Base-by-base conservation (phyloP, 2,113 vertebrate genomes). In the Vidua chalybeata region DNA sequence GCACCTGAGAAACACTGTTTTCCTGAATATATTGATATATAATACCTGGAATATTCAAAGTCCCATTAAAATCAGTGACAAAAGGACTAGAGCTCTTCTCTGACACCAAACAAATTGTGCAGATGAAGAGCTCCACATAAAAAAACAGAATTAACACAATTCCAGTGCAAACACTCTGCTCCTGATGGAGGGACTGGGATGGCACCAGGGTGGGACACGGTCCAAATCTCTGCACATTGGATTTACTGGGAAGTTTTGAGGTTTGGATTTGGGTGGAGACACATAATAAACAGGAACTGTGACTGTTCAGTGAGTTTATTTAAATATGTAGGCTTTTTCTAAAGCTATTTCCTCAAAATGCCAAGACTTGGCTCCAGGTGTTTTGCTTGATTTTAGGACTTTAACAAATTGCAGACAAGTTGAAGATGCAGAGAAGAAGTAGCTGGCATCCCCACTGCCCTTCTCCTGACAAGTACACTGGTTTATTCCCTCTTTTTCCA, bases 171-270 rank as follows among this genome's bases (percentile, higher is more conserved):
- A 77, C 4, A 28, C 33, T 21, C 62, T 17, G 48, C 19, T 56
- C 35, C 48, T 28, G 30, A 27, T 0, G 2, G 22, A 89, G 35
- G 49, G 33, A 45, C 12, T 61, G 62, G 27, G 69, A 55, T 9
- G 56, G 52, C 51, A 45, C 28, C 31, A 27, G 27, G 8, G 6
- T 7, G 62, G 9, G 33, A 31, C 46, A 26, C 2, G 7, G 27
- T 11, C 30, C 69, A 4, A 54, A 33, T 3, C 62, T 68, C 27
- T 66, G 67, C 55, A 22, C 20, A 1, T 6, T 0, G 0, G 17
- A 77, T 45, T 61, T n/a, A 35, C 33, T 3, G 15, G 28, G 59
- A 49, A 58, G 21, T 23, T 18, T 3, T 22, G 11, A 73, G 26
- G 52, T 41, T 37, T 41, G 68, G 37, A 28, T 54, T 21, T 30